Evolutionary conservation across 2,888 invertebrate genomes (phyloP), one percentile per base, ranked within the genome.

Genomic region (Andrena bucephala): DNA sequence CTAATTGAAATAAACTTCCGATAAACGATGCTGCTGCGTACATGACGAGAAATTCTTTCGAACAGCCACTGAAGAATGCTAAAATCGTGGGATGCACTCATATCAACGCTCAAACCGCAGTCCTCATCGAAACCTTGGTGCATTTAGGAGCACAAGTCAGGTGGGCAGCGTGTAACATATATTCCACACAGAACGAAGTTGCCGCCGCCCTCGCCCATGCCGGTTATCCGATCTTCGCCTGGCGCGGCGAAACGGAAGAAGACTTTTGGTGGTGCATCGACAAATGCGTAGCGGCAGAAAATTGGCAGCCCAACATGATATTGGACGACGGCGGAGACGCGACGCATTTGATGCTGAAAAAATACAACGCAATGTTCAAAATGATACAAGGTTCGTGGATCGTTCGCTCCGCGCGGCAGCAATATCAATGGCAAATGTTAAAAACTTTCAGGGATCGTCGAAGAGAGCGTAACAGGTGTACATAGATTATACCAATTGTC

Each of bases 241-340:
- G 99, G 99, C 97, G 99, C 74, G 98, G 99, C 0, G 99, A 99
- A 94, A 98, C 98, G 6, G 99, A 99, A 93, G 99, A 99, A 92
- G 99, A 99, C 91, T 99, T 99, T 94, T 99, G 99, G 99, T 99
- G 99, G 99, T 99, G 99, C 93, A 99, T 99, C 90, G 99, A 99
- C 94, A 97, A 97, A 92, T 99, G 99, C 94, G 97, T 99, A 2
- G 98, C 98, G 88, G 96, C 97, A 0, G 97, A 98, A 88, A 96
- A 97, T 91, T 99, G 99, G 99, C 98, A 98, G 92, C 99, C 99
- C 4, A 99, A 99, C 94, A 98, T 99, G 98, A 99, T 99, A 91
- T 95, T 99, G 84, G 99, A 99, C 93, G 99, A 99, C 94, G 99
- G 99, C 0, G 99, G 99, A 0, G 99, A 99, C 94, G 98, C 99